Evolutionary conservation across 2,113 vertebrate species (phyloP), one percentile per base, ranked within the genome.

Genomic region (Neofelis nebulosa): DNA sequence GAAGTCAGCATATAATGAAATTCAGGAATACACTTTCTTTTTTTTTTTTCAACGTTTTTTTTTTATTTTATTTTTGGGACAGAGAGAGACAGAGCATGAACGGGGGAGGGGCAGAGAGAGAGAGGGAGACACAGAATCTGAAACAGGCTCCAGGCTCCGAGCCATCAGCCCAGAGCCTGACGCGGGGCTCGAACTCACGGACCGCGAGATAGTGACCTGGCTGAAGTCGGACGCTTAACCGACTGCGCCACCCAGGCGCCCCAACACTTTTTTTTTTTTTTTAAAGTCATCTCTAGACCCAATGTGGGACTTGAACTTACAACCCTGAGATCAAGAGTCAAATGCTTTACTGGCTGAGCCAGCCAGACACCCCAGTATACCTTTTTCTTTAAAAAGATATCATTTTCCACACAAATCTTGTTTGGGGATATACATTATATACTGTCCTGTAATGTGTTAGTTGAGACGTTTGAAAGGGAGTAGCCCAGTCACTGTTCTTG

Each of bases 381-480:
- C 68, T 83, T 25, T 89, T 84, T 63, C 36, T 91, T 69, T 86
- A 13, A 36, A 45, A n/a, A 82, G 89, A 31, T 31, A 12, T n/a
- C 57, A n/a, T 74, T 80, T 33, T 45, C 65, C 29, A 5, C 55
- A 25, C 5, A 21, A 0, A 0, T 52, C 83, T 33, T 66, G 1
- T 41, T 14, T 66, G 69, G 33, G 31, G 19, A 50, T 33, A 10
- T 18, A 4, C 16, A 7, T 10, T 25, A 3, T 11, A 1, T 73
- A 13, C n/a, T 66, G 25, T 6, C 25, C 31, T 6, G 11, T 7
- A 5, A 27, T 0, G 5, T 1, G 3, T 61, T 19, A 21, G 83
- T 48, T 21, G 7, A 25, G 38, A 5, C 2, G 0, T 48, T 2
- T 13, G 29, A 13, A 2, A 33, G 11, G 81, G n/a, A 15, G 2